A percentile compares a stretch with the other conserved stretches of the same genome.
Evolutionary conservation across 2,113 vertebrate genomes (phyloP).

Genomic region (Cephalopholis sonnerati): DNA sequence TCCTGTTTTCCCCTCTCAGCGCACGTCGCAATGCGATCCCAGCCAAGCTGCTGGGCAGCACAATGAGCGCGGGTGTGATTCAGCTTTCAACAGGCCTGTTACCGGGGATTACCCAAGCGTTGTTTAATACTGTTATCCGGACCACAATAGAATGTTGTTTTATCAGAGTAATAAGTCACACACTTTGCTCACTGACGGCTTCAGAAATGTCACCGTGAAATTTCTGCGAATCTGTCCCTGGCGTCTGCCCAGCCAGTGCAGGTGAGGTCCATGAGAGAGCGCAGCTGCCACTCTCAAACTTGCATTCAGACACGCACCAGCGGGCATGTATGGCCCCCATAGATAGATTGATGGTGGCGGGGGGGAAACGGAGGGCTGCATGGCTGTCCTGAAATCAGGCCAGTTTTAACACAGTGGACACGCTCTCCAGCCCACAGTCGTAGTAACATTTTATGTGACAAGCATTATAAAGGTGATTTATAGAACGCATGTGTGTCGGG

Average conservation of each 20-base stretch:
- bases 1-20: conserved; percentile 61
- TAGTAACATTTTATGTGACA: conserved; percentile 86
- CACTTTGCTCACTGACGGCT: conserved; percentile 61
- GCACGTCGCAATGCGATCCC: conserved; percentile 58
- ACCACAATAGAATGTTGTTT: conserved; percentile 71
- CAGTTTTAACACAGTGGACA: conserved; percentile 76
- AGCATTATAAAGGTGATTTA: conserved; percentile 87
- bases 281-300: conserved; percentile 77
- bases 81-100: conserved; percentile 79
- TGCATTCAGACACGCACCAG: conserved; percentile 85
- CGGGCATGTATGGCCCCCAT: conserved; percentile 77
- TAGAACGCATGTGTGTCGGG: conserved; percentile 79
- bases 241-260: conserved; percentile 73
- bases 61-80: conserved; percentile 57
- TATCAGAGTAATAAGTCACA: conserved; percentile 70
- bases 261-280: conserved; percentile 78
- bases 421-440: conserved; percentile 76
- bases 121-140: conserved; percentile 65
- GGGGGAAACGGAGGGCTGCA: conserved; percentile 21
- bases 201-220: conserved; percentile 77
- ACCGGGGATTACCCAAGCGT: conserved; percentile 70
- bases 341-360: conserved; percentile 78
- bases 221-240: conserved; percentile 74
- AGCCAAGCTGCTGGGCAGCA: conserved; percentile 11
- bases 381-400: conserved; percentile 66